Base-by-base conservation (phyloP, 2,113 vertebrate genomes). In the Takifugu flavidus region DNA sequence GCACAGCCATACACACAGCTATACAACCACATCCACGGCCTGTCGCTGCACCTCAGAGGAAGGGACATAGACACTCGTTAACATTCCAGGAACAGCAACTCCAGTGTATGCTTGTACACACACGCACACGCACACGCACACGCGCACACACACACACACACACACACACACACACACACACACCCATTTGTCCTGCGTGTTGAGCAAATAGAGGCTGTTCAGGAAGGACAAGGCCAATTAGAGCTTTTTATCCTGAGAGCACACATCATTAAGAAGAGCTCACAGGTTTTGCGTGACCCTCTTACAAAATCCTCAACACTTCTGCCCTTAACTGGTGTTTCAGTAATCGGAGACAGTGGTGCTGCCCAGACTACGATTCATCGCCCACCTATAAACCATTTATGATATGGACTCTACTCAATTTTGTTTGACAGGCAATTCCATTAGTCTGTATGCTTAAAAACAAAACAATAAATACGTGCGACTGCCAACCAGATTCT, bases 151-250 rank as follows among this genome's bases (percentile, higher is more conserved):
- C 51, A 53, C 51, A 53, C 51, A 53, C 51, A 53, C 49, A 25
- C 44, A 54, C 51, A 62, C 52, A 49, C 66, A 3, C 45, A 28
- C 66, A 67, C 45, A 56, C 13, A 53, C 58, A 27, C 43, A 53
- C 51, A 53, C 49, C 2, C 44, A 54, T 86, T 87, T 89, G 88
- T 79, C 72, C 83, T 51, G 67, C 26, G 75, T 82, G 83, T 86
- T 86, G 82, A 90, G 87, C 82, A 89, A 90, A 89, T 82, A 87
- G 70, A 77, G 63, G 80, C 66, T 72, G 53, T 60, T 52, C 74
- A 77, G 78, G 59, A 80, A 76, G 77, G 82, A 82, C 80, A 74
- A 73, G 79, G 64, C 81, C 79, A 85, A 89, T 90, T 83, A 87
- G 80, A 74, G 65, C 72, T 75, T 79, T 83, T 89, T 86, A 88